A percentile compares a stretch with the other conserved stretches of the same genome.
Conservation (phyloP, 2,888 invertebrate genomes). For the Nemotelus pantherinus region DNA sequence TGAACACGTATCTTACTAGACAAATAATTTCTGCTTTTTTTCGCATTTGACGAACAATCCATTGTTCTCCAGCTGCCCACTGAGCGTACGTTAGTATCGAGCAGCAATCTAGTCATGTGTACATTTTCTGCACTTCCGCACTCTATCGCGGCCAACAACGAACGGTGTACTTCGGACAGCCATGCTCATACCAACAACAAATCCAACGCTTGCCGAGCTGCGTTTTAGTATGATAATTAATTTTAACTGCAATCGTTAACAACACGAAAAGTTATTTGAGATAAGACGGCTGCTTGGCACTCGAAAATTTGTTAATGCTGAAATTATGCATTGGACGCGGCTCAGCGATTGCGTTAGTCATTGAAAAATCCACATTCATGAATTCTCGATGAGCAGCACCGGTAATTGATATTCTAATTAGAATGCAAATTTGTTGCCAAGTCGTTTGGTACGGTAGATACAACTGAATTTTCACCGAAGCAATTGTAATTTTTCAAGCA, state of each 20-base stretch:
- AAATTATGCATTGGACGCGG: neutral
- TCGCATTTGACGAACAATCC: neutral
- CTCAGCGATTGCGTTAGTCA: neutral
- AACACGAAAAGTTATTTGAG: neutral
- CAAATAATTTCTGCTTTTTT: neutral
- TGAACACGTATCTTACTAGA: neutral
- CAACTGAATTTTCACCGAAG: neutral
- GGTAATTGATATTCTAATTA: neutral
- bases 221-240: conserved; percentile 10
- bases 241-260: conserved; percentile 3
- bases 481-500: neutral
- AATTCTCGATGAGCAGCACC: neutral
- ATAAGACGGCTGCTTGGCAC: neutral
- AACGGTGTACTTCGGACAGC: neutral
- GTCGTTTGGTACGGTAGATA: neutral
- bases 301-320: conserved; percentile 14
- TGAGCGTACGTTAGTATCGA: neutral
- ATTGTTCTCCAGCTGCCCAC: neutral
- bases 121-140: neutral
- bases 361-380: neutral
- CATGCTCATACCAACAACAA: neutral
- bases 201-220: neutral
- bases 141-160: neutral
- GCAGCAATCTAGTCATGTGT: neutral
- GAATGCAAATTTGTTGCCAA: neutral